Percentiles rank a stretch among this genome's conserved stretches.
These are phyloP conservation scores for Macrophya alboannulata DNA, from an alignment of 2,888 invertebrate species.

Conservation along the genomic window DNA sequence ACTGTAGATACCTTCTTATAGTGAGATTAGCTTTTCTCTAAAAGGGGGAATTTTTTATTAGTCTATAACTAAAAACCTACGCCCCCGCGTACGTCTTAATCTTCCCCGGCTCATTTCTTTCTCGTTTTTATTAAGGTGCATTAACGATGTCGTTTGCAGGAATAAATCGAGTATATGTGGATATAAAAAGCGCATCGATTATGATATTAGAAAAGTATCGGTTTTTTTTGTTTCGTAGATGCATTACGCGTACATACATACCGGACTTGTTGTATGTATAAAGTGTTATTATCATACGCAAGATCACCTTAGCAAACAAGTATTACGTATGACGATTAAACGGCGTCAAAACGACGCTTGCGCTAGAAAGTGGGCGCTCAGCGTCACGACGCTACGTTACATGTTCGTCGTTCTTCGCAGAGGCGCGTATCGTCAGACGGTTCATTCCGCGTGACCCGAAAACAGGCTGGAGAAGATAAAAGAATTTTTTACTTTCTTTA, in stretches of 20 bases:
- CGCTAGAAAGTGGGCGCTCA: constrained; percentile 13
- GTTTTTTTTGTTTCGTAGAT: neutral
- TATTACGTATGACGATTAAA: constrained; percentile 27
- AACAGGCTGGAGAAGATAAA: neutral
- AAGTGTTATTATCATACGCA: neutral
- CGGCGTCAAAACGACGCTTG: constrained; percentile 43
- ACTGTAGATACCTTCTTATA: neutral
- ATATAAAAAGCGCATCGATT: neutral
- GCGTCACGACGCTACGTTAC: constrained; percentile 39
- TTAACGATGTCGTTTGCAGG: neutral
- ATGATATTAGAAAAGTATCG: neutral
- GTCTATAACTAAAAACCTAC: neutral
- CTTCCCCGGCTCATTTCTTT: neutral
- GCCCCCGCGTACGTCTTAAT: neutral
- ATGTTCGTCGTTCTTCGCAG: constrained; percentile 10
- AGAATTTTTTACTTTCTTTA: neutral
- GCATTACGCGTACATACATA: neutral
- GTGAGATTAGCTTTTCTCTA: neutral
- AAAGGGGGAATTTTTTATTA: neutral
- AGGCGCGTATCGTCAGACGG: constrained; percentile 21
- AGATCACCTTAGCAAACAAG: constrained; percentile 8
- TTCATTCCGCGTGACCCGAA: constrained; percentile 9
- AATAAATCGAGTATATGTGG: neutral
- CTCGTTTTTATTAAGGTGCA: no score
- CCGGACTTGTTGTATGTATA: neutral